Base-by-base conservation (phyloP, 2,113 vertebrate genomes). In the Atrichornis clamosus region DNA sequence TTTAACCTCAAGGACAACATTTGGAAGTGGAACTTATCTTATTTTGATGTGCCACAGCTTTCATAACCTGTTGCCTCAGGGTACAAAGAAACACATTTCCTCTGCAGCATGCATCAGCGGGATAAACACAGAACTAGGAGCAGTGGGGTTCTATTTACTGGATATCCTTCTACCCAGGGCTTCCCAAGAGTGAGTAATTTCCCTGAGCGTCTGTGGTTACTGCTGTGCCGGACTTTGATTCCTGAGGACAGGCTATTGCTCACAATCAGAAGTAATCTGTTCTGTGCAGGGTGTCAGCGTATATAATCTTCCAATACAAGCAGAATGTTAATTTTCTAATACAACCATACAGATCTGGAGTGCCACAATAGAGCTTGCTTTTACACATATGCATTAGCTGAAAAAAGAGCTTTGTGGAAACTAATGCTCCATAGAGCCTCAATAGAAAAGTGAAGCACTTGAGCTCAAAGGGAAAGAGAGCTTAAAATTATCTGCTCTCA, bases 401-500 rank as follows among this genome's bases (percentile, higher is more conserved):
- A 84, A 80, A 79, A 72, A 89, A 78, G 16, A 62, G 39, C 44
- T 65, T 94, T 95, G 53, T 83, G 88, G 65, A 88, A 93, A 55
- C 39, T 86, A 64, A 83, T 88, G 67, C 84, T 96, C 44, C 64
- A 37, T 11, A 55, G 28, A 87, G 24, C 68, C 49, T 89, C 49
- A 64, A 41, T 16, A 87, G 67, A 93, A 81, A 86, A 79, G 53
- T 92, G 82, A 93, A 91, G 63, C 70, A 47, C 67, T 95, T 76
- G 85, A 96, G 55, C 64, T 93, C 53, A 89, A 78, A 95, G 60
- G 49, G 59, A 35, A 74, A 91, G 59, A 83, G 22, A 70, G 39
- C n/a, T 95, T 83, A 85, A 90, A 84, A 89, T 91, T 64, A 74
- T 74, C 86, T 91, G 63, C 68, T 94, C 95, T 88, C 68, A 65